Evolutionary conservation across 2,113 vertebrate species (phyloP), one percentile per base, ranked within the genome.

Genomic region (Eclectus roratus): DNA sequence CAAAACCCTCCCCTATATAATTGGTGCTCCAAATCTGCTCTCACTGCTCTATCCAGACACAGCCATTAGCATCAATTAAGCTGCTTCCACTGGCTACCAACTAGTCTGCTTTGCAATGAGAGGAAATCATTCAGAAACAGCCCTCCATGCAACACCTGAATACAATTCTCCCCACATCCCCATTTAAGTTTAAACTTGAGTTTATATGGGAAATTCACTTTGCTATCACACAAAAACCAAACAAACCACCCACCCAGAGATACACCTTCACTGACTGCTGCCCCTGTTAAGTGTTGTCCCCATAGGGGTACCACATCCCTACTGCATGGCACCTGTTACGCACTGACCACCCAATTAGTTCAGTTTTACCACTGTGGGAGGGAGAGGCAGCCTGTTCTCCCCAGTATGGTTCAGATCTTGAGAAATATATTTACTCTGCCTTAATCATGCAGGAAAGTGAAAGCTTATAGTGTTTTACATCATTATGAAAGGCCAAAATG

Each of bases 281-380:
- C 37, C 29, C 29, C 43, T 25, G 14, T 11, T 11, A 43, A 69
- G 37, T 0, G 5, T 14, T 6, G 25, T 23, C 70, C 44, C 28
- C 0, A 0, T 5, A 35, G 19, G 37, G 43, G 41, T 8, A 33
- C 13, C 1, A 2, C 3, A 11, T 17, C 25, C 21, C 16, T 60
- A 24, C 39, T 18, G 44, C 16, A 12, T 3, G 16, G 52, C 0
- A 2, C 24, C 33, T 43, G 7, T 31, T 41, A 29, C 29, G 39
- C 61, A 78, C 33, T 46, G 85, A 52, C 47, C 76, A 83, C 50
- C 64, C 76, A 65, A 31, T 14, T 43, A 65, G 47, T 29, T 83
- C 46, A 23, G 23, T 66, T 89, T 70, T 64, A 58, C n/a, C 20
- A 18, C 60, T 39, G 23, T 6, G 7, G 7, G 5, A 91, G 46